These are phyloP conservation scores for Conger conger DNA, from an alignment of 2,113 vertebrate genomes.

Conservation along the genomic window DNA sequence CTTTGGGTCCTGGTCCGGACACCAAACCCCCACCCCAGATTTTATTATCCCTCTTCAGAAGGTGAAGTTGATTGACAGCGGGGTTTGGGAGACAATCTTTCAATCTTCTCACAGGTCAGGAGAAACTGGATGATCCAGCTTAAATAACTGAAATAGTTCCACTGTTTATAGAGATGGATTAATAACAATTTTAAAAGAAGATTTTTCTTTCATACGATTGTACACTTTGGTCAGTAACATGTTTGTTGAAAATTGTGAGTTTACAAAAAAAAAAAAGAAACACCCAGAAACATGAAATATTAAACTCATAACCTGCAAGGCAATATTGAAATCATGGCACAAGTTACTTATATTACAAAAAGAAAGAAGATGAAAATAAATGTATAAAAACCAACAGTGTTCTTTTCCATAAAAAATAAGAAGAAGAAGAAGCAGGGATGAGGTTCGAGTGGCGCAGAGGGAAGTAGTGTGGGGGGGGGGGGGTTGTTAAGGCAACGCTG, in stretches of 20 bases:
- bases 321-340: neutral
- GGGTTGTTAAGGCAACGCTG: slow-evolving; percentile 45
- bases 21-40: neutral
- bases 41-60: neutral
- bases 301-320: neutral
- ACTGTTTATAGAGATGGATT: no score
- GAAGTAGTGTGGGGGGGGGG: slow-evolving; percentile 21
- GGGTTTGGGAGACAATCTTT: neutral
- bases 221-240: no score
- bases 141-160: neutral
- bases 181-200: no score
- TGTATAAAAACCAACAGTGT: slow-evolving; percentile 1
- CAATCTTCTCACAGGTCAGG: neutral
- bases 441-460: slow-evolving; percentile 41
- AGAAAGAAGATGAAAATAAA: neutral
- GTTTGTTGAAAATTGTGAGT: no score
- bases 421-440: no score
- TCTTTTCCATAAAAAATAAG: neutral
- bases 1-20: neutral
- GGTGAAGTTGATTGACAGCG: neutral
- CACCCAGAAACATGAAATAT: neutral
- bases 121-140: neutral
- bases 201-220: no score
- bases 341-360: neutral
- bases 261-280: no score